A percentile compares a stretch with the other conserved stretches of the same genome.
These are phyloP conservation scores for Conus canariensis DNA, from an alignment of 2,888 invertebrate genomes.

Conservation along the genomic window DNA sequence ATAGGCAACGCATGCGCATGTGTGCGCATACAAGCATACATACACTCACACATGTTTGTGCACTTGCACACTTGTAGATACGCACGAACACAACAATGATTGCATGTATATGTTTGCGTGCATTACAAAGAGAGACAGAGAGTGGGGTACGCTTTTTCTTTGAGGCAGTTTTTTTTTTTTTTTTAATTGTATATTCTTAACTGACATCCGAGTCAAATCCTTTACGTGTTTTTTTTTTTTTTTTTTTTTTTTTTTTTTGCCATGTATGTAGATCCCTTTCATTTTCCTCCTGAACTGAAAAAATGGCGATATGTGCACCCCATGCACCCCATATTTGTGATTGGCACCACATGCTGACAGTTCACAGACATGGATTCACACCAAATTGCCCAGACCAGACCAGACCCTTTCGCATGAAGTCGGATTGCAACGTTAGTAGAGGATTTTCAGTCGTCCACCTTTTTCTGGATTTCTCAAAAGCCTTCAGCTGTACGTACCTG, in stretches of 20 bases:
- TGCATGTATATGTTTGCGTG: background rate
- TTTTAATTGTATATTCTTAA: too few relatives aligned
- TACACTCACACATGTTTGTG: background rate
- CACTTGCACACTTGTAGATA: background rate
- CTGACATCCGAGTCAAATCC: too few relatives aligned
- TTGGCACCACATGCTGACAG: background rate
- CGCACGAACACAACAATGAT: background rate
- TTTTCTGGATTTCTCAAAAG: too few relatives aligned
- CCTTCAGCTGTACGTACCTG: too few relatives aligned
- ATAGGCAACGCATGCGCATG: too few relatives aligned
- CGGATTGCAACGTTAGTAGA: too few relatives aligned
- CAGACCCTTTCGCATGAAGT: too few relatives aligned
- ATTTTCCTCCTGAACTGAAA: background rate
- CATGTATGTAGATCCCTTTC: background rate
- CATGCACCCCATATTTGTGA: background rate
- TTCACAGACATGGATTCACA: background rate
- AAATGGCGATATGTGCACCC: background rate
- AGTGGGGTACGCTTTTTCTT: too few relatives aligned
- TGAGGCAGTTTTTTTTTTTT: too few relatives aligned
- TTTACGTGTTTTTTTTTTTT: too few relatives aligned
- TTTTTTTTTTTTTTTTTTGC: background rate
- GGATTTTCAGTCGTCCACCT: too few relatives aligned
- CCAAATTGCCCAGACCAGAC: too few relatives aligned
- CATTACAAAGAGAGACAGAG: background rate
- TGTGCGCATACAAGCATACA: background rate